These are phyloP conservation scores for Anagrus nilaparvatae DNA, from an alignment of 1,140 invertebrate genomes.

Conservation along the genomic window DNA sequence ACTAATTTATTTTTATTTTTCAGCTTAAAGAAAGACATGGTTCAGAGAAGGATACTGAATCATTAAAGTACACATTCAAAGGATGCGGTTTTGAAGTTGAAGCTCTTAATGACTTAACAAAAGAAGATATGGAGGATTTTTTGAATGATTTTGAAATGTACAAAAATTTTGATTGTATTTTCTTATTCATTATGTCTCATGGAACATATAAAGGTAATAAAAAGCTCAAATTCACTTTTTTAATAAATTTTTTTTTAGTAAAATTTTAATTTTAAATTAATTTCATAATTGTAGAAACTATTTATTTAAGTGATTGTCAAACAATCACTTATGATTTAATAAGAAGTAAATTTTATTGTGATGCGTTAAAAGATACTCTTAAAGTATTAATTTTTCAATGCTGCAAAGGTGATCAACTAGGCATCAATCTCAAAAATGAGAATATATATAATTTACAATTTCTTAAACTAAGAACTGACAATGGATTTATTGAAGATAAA, in stretches of 20 bases:
- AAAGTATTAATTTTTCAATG: constrained; percentile 28
- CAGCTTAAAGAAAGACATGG: background rate
- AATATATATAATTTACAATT: constrained; percentile 1
- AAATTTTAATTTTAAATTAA: constrained; percentile 14
- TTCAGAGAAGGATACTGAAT: constrained; percentile 7
- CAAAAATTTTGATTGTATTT: constrained; percentile 22
- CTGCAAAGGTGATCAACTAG: constrained; percentile 21
- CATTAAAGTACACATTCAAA: constrained; percentile 18
- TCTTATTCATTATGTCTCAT: constrained; percentile 27
- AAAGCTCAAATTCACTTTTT: too few species aligned
- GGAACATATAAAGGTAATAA: too few species aligned
- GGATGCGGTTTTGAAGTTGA: constrained; percentile 14
- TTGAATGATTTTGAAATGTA: too few species aligned
- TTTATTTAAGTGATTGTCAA: constrained; percentile 18
- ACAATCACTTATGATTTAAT: constrained; percentile 18
- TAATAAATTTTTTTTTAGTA: too few species aligned
- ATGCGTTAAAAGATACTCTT: constrained; percentile 17
- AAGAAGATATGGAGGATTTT: too few species aligned
- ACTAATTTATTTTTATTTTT: constrained; percentile 3
- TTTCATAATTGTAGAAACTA: constrained; percentile 15
- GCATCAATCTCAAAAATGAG: constrained; percentile 8
- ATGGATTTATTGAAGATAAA: background rate
- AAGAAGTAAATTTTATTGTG: constrained; percentile 15
- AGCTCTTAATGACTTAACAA: constrained; percentile 12
- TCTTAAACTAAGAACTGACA: background rate